Evolutionary conservation across 2,113 vertebrate species (phyloP).

Genomic region (Calyptommatus sinebrachiatus): DNA sequence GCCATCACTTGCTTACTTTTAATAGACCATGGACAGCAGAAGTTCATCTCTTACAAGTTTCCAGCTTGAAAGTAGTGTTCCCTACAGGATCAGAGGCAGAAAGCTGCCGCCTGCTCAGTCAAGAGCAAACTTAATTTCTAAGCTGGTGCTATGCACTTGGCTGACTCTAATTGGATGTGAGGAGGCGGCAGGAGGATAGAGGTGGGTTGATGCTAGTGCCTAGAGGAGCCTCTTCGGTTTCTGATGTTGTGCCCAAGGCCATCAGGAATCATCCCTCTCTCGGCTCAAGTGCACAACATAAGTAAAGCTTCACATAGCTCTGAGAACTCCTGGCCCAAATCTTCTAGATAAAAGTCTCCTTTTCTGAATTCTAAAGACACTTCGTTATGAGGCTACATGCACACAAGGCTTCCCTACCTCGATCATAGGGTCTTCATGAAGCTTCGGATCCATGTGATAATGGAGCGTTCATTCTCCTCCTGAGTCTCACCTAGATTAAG

Average conservation of each 20-base stretch:
- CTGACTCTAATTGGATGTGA: conserved; percentile 32
- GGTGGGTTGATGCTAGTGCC: background rate
- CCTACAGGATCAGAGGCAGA: background rate
- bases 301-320: background rate
- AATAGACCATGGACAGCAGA: accelerated
- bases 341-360: background rate
- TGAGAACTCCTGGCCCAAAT: background rate
- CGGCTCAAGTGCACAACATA: background rate
- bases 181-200: conserved; percentile 47
- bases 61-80: background rate
- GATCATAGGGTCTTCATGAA: no score
- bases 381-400: no score
- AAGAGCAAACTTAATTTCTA: conserved; percentile 42
- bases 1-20: accelerated
- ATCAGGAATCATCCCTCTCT: background rate
- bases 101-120: conserved; percentile 23
- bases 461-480: no score
- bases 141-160: background rate
- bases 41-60: background rate
- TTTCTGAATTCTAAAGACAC: background rate
- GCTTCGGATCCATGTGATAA: no score
- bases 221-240: background rate
- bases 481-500: no score
- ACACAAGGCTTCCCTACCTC: no score
- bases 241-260: background rate